A percentile compares a stretch with the other conserved stretches of the same genome.
phyloP scores from a whole-genome alignment of 2,888 invertebrate genomes.

The Eristalinus aeneus region DNA sequence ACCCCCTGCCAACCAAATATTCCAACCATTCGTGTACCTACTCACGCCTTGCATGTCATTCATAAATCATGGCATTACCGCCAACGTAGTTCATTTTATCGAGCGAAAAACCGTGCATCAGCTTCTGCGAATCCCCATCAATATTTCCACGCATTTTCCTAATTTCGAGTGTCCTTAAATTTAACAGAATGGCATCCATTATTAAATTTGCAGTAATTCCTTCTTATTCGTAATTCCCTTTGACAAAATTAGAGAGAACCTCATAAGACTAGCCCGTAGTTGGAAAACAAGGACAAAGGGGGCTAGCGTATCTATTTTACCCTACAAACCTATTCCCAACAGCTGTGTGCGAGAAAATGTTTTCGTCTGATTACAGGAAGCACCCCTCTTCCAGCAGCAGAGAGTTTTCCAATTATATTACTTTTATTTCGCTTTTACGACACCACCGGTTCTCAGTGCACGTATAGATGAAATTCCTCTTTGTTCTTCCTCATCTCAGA shows the following conservation, averaged over 20 bases:
- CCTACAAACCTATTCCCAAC: background rate
- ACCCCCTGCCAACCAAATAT: background rate
- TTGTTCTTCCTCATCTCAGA: background rate
- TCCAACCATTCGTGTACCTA: background rate
- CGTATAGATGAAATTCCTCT: background rate
- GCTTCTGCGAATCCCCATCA: background rate
- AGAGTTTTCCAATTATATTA: constrained; percentile 46
- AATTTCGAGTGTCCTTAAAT: background rate
- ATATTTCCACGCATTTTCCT: background rate
- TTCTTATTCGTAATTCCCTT: constrained; percentile 25
- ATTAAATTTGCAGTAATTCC: constrained; percentile 24
- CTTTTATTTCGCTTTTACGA: constrained; percentile 15
- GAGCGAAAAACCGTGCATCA: background rate
- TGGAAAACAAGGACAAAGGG: background rate
- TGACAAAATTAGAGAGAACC: constrained; percentile 11
- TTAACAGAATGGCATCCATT: constrained; percentile 22
- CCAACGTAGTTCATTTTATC: constrained; percentile 1
- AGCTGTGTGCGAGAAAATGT: background rate
- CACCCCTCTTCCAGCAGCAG: background rate
- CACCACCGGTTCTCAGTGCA: background rate
- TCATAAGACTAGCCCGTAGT: constrained; percentile 6
- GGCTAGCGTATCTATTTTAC: background rate
- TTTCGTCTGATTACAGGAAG: background rate
- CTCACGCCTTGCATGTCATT: background rate
- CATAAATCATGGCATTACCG: constrained; percentile 26